Conservation (phyloP, 2,797 vertebrate species). For the Liparis tanakae region DNA sequence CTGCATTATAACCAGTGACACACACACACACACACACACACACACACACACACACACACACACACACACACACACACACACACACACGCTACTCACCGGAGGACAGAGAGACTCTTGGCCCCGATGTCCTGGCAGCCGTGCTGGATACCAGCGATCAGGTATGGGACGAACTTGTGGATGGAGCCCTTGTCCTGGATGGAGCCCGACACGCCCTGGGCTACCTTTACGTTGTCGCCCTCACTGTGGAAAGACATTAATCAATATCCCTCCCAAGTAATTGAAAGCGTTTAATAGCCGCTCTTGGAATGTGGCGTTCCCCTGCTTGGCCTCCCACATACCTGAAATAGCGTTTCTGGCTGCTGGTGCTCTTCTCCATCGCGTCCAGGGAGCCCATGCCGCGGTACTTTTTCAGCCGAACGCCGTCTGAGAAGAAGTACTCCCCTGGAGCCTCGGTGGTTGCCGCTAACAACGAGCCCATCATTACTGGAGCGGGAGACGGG, state of each 20-base stretch:
- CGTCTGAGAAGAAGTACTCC: slow-evolving; percentile 95
- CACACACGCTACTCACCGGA: slow-evolving; percentile 82
- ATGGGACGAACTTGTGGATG: slow-evolving; percentile 94
- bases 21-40: neutral
- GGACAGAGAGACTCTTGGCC: slow-evolving; percentile 90
- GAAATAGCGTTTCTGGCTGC: slow-evolving; percentile 94
- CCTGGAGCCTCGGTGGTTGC: slow-evolving; percentile 94
- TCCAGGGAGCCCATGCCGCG: slow-evolving; percentile 94
- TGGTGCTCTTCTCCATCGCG: slow-evolving; percentile 93
- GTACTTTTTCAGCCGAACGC: slow-evolving; percentile 94
- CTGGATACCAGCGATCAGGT: slow-evolving; percentile 94
- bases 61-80: rapidly evolving
- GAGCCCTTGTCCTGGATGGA: slow-evolving; percentile 95
- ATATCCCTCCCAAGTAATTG: neutral
- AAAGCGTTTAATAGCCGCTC: neutral
- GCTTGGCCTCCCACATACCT: slow-evolving; percentile 75
- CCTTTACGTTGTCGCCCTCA: slow-evolving; percentile 93
- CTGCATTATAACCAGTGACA: neutral
- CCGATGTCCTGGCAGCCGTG: slow-evolving; percentile 96
- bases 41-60: neutral
- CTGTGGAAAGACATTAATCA: slow-evolving; percentile 68
- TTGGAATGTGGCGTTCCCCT: neutral
- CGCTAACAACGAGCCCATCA: slow-evolving; percentile 95
- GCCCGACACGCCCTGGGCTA: slow-evolving; percentile 92
- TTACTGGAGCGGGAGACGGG: slow-evolving; percentile 79